Evolutionary conservation across 2,797 vertebrate species (phyloP), one percentile per base, ranked within the genome.

Genomic region (Cygnus olor): DNA sequence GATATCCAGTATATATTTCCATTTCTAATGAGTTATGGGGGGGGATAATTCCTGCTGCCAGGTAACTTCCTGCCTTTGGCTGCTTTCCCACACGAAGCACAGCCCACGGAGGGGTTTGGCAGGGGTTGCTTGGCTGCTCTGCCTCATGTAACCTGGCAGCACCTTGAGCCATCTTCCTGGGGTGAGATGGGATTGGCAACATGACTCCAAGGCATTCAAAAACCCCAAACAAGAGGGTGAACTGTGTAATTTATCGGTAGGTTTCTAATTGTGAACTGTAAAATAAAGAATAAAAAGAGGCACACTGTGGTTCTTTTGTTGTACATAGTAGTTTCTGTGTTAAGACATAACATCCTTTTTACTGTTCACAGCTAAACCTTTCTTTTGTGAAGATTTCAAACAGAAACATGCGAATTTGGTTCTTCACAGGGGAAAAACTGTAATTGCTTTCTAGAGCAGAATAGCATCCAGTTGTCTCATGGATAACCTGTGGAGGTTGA

Each of bases 221-320:
- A 70, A 32, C 90, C 72, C 78, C 30, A 3, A 28, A 24, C 6
- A 21, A 12, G 32, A 89, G 80, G 72, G 66, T 42, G 34, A 90
- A 28, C 38, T 58, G 25, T 95, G 80, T 93, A 63, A 84, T 40
- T 90, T 69, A 81, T 89, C 83, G 19, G 84, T 81, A 84, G 81
- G 30, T 91, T 93, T 88, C 90, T 85, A 80, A 95, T 60, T 95
- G 92, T 91, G 83, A 95, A n/a, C 82, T 95, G 92, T 96, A 91
- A 90, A 96, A 96, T 96, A 96, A 95, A 93, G 83, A 93, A 91
- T 91, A 81, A 94, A 92, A 84, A 77, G 86, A 91, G 85, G 89
- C 95, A 80, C 90, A 57, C 80, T 40, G 61, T 93, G 71, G 58
- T 65, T 86, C 6, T 57, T 44, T 2, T 25, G 22, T 45, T 47